Base-by-base conservation (phyloP, 2,113 vertebrate species). In the Psittacus erithacus region DNA sequence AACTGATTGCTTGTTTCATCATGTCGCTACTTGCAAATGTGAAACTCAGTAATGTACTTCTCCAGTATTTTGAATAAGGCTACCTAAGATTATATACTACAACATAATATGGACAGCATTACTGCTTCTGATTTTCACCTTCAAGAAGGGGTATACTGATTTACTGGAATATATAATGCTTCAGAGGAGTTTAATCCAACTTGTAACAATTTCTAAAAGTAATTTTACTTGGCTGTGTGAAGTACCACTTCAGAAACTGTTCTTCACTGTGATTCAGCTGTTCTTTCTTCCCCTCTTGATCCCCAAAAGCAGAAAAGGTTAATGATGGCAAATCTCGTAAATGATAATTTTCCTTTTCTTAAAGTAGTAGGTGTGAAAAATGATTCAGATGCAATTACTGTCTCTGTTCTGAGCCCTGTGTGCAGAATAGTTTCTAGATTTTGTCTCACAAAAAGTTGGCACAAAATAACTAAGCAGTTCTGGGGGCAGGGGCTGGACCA, bases 251-350 rank as follows among this genome's bases (percentile, higher is more conserved):
- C 70, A 92, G 46, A 62, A 83, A 76, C 31, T 82, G 52, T 65
- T 93, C 93, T 89, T 93, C 62, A 79, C 33, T 47, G 46, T 62
- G 57, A 71, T 33, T 93, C 59, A 74, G 63, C 52, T 41, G 6
- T 82, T 90, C 67, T 69, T 95, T 88, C 50, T 59, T 83, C 23
- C 20, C 19, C 50, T 83, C 43, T 91, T 5, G 2, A 84, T 47
- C 55, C 63, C 43, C 29, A 20, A 92, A 86, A 93, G 62, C 29
- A 80, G 80, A 88, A 95, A 85, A 95, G 82, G 82, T 93, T 97
- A 96, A 95, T 91, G 90, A 88, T 74, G 83, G 79, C 38, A 88
- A 46, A 70, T 85, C 86, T 25, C 17, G 60, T 67, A 86, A 53
- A 77, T 57, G 38, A 90, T 93, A 2, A 41, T 83, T 79, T 95